Evolutionary conservation across 2,888 invertebrate genomes (phyloP), one percentile per base, ranked within the genome.

Genomic region (Caenorhabditis plicata): DNA sequence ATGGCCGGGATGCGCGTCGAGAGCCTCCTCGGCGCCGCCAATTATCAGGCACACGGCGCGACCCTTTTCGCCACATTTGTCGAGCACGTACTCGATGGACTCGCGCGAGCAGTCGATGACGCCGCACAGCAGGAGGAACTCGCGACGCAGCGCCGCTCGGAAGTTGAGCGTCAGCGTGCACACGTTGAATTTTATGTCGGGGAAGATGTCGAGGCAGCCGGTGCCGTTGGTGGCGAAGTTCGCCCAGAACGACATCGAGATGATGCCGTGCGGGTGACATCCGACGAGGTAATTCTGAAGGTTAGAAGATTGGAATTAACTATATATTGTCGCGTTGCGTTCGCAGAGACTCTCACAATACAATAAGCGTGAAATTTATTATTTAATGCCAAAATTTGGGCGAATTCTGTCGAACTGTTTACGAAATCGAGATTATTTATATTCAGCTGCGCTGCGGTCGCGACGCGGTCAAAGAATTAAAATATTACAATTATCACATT

Each of bases 181-280:
- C 36, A 67, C 43, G 35, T 51, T 56, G 46, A 53, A 64, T n/a
- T 41, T 32, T n/a, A 58, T 33, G 5, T 22, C 17, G 8, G 58
- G 58, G 23, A 53, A 58, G n/a, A n/a, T n/a, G n/a, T n/a, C n/a
- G n/a, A n/a, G n/a, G n/a, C n/a, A n/a, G n/a, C 81, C 81, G 0
- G 82, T 82, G 9, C 81, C 85, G 62, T 85, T 89, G 0, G 90
- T 88, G 0, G 86, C 88, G 83, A 94, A 92, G 35, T 89, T 88
- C 0, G 87, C 86, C 68, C 90, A 88, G 0, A 88, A 86, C 0
- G 92, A 92, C 19, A 88, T 86, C 42, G 89, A 88, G 17, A 94
- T 84, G 0, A 92, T 85, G 1, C 95, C 95, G 82, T 96, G 95
- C 0, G 95, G 95, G 82, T 91, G 93, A 57, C 87, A 87, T 5